Base-by-base conservation (phyloP, 1,140 invertebrate genomes). In the Helicoverpa armigera region DNA sequence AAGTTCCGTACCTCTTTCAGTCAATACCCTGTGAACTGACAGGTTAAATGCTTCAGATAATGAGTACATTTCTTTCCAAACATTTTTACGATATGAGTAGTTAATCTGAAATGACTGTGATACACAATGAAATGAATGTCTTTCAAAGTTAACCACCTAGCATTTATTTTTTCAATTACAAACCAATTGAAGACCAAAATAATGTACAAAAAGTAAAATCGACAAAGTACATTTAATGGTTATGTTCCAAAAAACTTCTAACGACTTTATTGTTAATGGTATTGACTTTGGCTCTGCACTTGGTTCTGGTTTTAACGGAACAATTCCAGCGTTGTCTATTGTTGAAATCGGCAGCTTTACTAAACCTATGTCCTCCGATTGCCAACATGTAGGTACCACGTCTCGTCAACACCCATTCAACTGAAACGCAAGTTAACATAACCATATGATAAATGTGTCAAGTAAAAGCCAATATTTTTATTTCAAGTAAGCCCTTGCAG, bases 1-100 rank as follows among this genome's bases (percentile, higher is more conserved):
- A n/a, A 61, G 58, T 16, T 78, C 63, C 10, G 51, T 16, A n/a
- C 43, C 50, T 18, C 69, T 51, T 9, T 51, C 48, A 72, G 69
- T 54, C 14, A 54, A 23, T 54, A 72, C n/a, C 23, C 69, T 72
- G 69, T 31, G 16, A 14, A 72, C 69, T 72, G 23, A 10, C 13
- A 29, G 50, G 53, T 18, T 51, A 50, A 53, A 72, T 12, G 18
- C 7, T 14, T 43, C 35, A 43, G 35, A 43, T 43, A 43, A 43
- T 43, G 35, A 43, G 35, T 9, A 43, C 35, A 43, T 43, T 43
- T 43, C 35, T 43, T 43, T 43, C 35, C 35, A 1, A 43, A 43
- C 1, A 43, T 43, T 43, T 5, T 43, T 43, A 43, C 35, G 9
- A 9, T 43, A 1, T 43, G n/a, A 35, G 7, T 43, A 43, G 5